Evolutionary conservation across 2,797 vertebrate genomes (phyloP).

Genomic region (Chloroceryle amazona): DNA sequence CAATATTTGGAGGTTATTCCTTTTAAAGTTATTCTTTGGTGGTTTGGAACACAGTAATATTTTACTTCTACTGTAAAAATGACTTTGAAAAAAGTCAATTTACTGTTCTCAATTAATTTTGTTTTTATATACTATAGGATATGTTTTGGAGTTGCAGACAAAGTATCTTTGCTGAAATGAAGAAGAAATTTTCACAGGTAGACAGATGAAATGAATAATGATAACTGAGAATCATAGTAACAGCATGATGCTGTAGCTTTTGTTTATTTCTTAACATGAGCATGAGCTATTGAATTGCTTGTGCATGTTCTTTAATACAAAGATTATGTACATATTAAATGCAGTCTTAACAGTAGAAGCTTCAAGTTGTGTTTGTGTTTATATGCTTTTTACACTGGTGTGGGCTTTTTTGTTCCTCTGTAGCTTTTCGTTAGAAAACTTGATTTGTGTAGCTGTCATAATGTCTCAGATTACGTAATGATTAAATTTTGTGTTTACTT

Average conservation of each 20-base stretch:
- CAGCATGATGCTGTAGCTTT: conserved; percentile 73
- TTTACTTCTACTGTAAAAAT: neutral
- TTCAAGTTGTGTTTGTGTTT: neutral
- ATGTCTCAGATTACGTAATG: neutral
- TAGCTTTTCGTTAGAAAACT: neutral
- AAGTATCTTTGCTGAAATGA: conserved; percentile 99
- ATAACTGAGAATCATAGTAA: conserved; percentile 61
- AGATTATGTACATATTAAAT: neutral
- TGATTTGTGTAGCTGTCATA: neutral
- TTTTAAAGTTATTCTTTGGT: neutral
- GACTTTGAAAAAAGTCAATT: neutral
- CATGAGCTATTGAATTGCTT: conserved; percentile 64
- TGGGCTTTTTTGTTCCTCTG: neutral
- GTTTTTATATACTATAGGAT: conserved; percentile 87
- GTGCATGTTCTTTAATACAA: conserved; percentile 65
- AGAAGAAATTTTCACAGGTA: conserved; percentile 96
- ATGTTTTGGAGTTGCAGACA: conserved; percentile 98
- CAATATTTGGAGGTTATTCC: neutral
- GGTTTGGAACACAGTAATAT: neutral
- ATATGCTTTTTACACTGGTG: neutral
- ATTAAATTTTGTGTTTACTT: neutral
- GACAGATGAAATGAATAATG: conserved; percentile 71
- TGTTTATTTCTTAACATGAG: conserved; percentile 70
- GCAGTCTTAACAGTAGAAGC: neutral
- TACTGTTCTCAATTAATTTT: conserved; percentile 57